Evolutionary conservation across 2,113 vertebrate genomes (phyloP), one percentile per base, ranked within the genome.

Genomic region (Alouatta palliata): DNA sequence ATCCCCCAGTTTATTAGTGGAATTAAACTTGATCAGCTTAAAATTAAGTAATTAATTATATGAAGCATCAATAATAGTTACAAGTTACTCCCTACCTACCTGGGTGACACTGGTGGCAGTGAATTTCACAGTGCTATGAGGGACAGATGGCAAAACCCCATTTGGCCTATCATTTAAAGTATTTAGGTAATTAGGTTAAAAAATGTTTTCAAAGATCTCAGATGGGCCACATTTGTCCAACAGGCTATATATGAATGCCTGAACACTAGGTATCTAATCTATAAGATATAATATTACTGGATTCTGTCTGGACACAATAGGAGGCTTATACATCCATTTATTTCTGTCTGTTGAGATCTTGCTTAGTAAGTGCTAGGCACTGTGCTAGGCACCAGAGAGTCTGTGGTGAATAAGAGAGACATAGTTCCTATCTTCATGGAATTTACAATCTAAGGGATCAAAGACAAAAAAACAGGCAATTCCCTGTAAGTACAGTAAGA

Each of bases 11-110:
- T 95, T 82, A 2, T 52, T 82, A 64, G 52, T 82, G 77, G 79
- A 83, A 95, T 96, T 95, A 47, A 91, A 61, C 17, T 71, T 92
- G 43, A 87, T n/a, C 17, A 84, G 61, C 43, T 96, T 64, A 96
- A 45, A 76, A 90, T 89, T 82, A 86, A 68, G 79, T 80, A 79
- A 96, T 96, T 93, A 91, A 96, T 90, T 91, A 35, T 75, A 70
- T 79, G 54, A 88, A 6, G 27, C 68, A 80, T 96, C 45, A 90
- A 6, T 92, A 47, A 71, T 54, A 71, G 88, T 94, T 85, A 91
- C 49, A 58, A 82, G 85, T 61, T 70, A 37, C 37, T 76, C 88
- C 54, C 30, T 5, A 6, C 87, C 70, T 58, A 66, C 35, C 37
- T 85, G 71, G 25, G 58, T 81, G 71, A 66, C 71, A 88, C 25